Evolutionary conservation across 2,113 vertebrate genomes (phyloP), one percentile per base, ranked within the genome.

Genomic region (Anhinga anhinga): DNA sequence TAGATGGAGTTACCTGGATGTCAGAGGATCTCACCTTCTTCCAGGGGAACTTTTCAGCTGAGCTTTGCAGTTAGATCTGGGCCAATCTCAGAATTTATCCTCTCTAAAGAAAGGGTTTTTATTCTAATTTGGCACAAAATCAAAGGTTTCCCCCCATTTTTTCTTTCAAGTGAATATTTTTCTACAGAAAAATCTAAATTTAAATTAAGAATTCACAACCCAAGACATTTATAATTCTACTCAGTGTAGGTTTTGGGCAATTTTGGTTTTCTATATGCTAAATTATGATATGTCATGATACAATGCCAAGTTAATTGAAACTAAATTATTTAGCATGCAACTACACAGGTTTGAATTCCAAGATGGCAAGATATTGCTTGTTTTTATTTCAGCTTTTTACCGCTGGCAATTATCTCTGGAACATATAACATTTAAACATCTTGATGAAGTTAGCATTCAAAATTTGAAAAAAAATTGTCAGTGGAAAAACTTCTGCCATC

Each of bases 161-260:
- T 73, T 32, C 19, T 26, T 78, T 85, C 42, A 63, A 67, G 3
- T 2, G 30, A 79, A 63, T 55, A 40, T 30, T 66, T 79, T 82
- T 59, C 45, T 55, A 63, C 21, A 74, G n/a, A 92, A 71, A 70
- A 67, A 17, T 1, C 7, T 50, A 32, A 76, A 66, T 3, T n/a
- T 66, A 53, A 45, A 38, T 63, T n/a, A 80, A 76, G 40, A 77
- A 56, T 63, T 71, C 40, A 1, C 15, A 58, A 21, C 4, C 9
- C 5, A 55, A 76, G 3, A 29, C 11, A 63, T 63, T 63, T 67
- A 71, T 25, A 23, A 14, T 59, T 80, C 29, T 65, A 30, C 9
- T 65, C 2, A 56, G 3, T 49, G 1, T 34, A 21, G 5, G 69
- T 30, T 36, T 62, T 52, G 9, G 1, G 4, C 1, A 7, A 23